These are phyloP conservation scores for Perca schrenkii DNA, from an alignment of 2,113 vertebrate species.

Conservation along the genomic window DNA sequence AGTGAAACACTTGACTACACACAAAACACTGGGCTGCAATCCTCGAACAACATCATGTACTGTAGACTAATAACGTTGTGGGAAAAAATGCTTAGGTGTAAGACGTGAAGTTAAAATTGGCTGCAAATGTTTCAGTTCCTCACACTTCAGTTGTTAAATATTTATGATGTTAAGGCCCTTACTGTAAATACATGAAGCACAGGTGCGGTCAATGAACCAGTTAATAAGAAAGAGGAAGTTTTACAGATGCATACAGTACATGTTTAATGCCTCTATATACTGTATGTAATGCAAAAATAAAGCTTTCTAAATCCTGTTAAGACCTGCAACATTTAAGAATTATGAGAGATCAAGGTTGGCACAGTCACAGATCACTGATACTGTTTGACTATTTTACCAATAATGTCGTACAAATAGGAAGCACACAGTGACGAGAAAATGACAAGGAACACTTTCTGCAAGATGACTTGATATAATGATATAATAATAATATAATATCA, in stretches of 20 bases:
- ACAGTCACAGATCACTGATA: not conserved
- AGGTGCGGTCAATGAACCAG: constrained; percentile 32
- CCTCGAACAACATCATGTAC: constrained; percentile 1
- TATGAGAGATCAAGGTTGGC: not conserved
- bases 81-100: not conserved
- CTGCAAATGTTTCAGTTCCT: constrained; percentile 20
- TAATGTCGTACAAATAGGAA: not conserved
- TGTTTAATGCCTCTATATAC: not conserved
- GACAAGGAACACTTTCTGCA: not conserved
- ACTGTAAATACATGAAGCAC: constrained; percentile 12
- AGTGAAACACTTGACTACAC: constrained; percentile 33
- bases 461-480: not conserved
- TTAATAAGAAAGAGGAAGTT: constrained; percentile 18
- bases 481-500: too few relatives aligned
- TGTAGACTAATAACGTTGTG: not conserved
- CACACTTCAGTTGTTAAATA: not conserved
- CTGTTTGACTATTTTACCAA: not conserved
- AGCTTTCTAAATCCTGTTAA: not conserved
- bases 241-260: not conserved
- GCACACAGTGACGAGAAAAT: not conserved
- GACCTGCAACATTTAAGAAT: not conserved
- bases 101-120: not conserved
- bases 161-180: not conserved
- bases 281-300: not conserved
- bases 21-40: constrained; percentile 9